Conservation (phyloP, 2,888 invertebrate species). For the Oligia latruncula region DNA sequence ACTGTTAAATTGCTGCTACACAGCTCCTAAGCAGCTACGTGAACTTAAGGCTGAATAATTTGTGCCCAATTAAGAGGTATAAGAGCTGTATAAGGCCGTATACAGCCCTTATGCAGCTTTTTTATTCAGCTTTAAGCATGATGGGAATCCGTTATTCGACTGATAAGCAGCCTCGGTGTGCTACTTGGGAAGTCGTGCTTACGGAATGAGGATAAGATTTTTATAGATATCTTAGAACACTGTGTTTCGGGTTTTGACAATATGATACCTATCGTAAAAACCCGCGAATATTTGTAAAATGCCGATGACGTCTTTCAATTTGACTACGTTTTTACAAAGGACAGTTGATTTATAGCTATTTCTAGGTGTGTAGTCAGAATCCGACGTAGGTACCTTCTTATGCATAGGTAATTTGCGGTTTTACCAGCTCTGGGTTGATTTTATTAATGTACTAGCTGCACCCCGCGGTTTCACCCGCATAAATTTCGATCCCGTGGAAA, state of each 20-base stretch:
- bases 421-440: background rate
- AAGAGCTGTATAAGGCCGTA: too few relatives aligned
- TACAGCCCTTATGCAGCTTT: too few relatives aligned
- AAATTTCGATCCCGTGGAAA: too few relatives aligned
- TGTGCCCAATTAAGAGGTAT: too few relatives aligned
- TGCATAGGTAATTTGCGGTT: background rate
- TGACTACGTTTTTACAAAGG: background rate
- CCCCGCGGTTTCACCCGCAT: too few relatives aligned
- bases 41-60: too few relatives aligned
- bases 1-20: too few relatives aligned
- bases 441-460: background rate
- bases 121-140: too few relatives aligned
- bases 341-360: background rate
- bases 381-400: background rate
- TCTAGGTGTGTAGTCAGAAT: background rate
- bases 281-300: background rate
- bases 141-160: too few relatives aligned
- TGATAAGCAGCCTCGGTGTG: too few relatives aligned
- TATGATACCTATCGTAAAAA: constrained; percentile 6
- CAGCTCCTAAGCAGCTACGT: too few relatives aligned
- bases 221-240: constrained; percentile 34
- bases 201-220: constrained; percentile 40
- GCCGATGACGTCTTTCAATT: constrained; percentile 3
- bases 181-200: constrained; percentile 16
- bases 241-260: background rate